Percentiles rank a stretch among this genome's conserved stretches.
Evolutionary conservation across 1,140 invertebrate genomes (phyloP).

Genomic region (Mesaphorura yosii): DNA sequence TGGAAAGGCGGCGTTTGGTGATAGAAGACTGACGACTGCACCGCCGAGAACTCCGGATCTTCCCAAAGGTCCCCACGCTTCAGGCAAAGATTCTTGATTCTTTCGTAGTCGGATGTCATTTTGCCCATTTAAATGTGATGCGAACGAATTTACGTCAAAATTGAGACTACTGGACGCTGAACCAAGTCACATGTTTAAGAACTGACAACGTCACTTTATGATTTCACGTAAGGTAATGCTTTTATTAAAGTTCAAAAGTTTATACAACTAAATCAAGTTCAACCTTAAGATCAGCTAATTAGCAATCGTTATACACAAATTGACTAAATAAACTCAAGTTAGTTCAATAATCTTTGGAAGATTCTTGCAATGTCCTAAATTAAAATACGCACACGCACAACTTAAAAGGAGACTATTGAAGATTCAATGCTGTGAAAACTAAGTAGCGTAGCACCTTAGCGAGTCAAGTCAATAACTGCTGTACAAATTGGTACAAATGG

Average conservation of each 20-base stretch:
- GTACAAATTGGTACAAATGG: no score
- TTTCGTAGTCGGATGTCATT: conserved; percentile 58
- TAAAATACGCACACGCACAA: no score
- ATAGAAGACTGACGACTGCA: conserved; percentile 78
- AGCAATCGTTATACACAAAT: no score
- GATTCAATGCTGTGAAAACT: no score
- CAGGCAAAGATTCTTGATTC: conserved; percentile 63
- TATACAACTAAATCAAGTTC: background rate
- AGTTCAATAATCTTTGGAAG: no score
- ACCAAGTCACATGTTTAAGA: background rate
- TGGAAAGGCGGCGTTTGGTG: conserved; percentile 84
- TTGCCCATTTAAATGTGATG: background rate
- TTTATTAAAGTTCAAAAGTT: background rate
- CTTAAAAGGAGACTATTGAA: no score
- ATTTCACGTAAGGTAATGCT: background rate
- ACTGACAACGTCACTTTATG: background rate
- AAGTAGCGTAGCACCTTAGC: no score
- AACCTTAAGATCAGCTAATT: background rate
- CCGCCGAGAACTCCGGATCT: conserved; percentile 79
- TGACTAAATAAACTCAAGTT: no score
- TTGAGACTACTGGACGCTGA: background rate
- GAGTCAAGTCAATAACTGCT: no score
- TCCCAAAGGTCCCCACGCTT: conserved; percentile 75
- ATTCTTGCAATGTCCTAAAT: no score
- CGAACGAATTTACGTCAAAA: background rate